These are phyloP conservation scores for Hippocampus mohnikei DNA, from an alignment of 2,113 vertebrate genomes.

Conservation along the genomic window DNA sequence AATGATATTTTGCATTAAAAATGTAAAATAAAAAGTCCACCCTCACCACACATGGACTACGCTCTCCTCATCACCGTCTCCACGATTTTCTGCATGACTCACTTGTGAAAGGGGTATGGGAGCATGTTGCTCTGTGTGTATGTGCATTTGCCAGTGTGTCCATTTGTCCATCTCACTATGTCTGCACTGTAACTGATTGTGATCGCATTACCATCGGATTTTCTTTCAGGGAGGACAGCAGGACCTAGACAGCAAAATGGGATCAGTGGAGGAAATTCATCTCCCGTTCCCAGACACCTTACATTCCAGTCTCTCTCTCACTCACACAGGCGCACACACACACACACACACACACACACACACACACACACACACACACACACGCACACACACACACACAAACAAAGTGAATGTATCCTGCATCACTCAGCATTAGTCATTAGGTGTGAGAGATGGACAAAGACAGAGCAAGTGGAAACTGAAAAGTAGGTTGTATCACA, in stretches of 20 bases:
- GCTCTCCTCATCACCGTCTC: slow-evolving; percentile 66
- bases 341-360: slow-evolving; percentile 17
- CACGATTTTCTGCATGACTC: slow-evolving; percentile 79
- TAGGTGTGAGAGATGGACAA: slow-evolving; percentile 60
- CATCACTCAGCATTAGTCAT: slow-evolving; percentile 65
- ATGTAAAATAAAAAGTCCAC: slow-evolving; percentile 73
- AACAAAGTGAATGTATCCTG: slow-evolving; percentile 46
- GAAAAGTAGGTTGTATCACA: slow-evolving; percentile 43
- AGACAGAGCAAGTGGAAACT: slow-evolving; percentile 49
- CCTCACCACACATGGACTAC: slow-evolving; percentile 40
- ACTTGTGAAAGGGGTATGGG: slow-evolving; percentile 46
- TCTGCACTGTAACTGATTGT: slow-evolving; percentile 67
- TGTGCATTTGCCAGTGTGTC: slow-evolving; percentile 14
- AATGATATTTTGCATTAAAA: slow-evolving; percentile 76
- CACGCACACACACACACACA: slow-evolving; percentile 27
- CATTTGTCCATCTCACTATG: slow-evolving; percentile 25
- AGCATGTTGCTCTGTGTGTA: slow-evolving; percentile 38
- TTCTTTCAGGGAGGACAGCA: slow-evolving; percentile 51
- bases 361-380: slow-evolving; percentile 27
- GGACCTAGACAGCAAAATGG: slow-evolving; percentile 55
- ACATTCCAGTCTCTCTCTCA: slow-evolving; percentile 24
- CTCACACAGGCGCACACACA: slow-evolving; percentile 1
- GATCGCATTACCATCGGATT: slow-evolving; percentile 69
- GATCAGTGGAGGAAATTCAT: slow-evolving; percentile 64
- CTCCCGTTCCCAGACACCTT: slow-evolving; percentile 55